Conservation (phyloP, 2,888 invertebrate species). For the Pristionchus exspectatus region DNA sequence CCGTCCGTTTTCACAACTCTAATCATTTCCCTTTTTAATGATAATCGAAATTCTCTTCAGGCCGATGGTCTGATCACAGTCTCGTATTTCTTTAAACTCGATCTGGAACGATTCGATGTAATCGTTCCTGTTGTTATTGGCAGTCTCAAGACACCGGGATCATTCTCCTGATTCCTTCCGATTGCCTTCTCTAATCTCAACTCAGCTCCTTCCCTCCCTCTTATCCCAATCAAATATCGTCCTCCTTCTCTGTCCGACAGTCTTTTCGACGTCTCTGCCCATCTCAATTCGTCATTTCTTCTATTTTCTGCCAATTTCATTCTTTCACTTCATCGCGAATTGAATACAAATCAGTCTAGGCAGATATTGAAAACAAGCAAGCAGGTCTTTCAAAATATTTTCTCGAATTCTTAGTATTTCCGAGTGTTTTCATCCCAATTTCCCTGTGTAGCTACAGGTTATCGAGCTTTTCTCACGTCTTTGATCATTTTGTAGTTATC, state of each 20-base stretch:
- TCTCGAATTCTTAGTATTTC: neutral
- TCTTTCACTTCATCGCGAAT: constrained; percentile 1
- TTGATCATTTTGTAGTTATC: neutral
- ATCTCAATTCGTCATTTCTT: constrained; percentile 47
- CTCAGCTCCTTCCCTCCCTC: neutral
- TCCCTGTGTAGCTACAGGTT: constrained; percentile 48
- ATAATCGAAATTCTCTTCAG: constrained; percentile 55
- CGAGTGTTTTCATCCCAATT: constrained; percentile 18
- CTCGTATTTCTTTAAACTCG: constrained; percentile 76
- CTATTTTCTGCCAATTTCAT: constrained; percentile 37
- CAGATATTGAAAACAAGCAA: constrained; percentile 7
- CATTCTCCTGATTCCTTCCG: neutral
- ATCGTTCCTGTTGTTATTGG: constrained; percentile 76
- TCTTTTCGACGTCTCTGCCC: constrained; percentile 15
- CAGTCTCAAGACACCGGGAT: constrained; percentile 68
- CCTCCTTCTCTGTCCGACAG: neutral
- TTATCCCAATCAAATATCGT: constrained; percentile 36
- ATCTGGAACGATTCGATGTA: constrained; percentile 76
- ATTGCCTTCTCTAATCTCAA: too few relatives aligned
- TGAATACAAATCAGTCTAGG: constrained; percentile 48
- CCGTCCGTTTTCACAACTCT: too few relatives aligned
- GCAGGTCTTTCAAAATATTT: constrained; percentile 32
- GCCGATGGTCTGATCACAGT: constrained; percentile 75
- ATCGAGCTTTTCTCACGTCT: neutral
- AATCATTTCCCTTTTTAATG: neutral